These are phyloP conservation scores for Epizoanthus fatuus DNA, from an alignment of 92 coral and sea anemone genomes.

Conservation along the genomic window DNA sequence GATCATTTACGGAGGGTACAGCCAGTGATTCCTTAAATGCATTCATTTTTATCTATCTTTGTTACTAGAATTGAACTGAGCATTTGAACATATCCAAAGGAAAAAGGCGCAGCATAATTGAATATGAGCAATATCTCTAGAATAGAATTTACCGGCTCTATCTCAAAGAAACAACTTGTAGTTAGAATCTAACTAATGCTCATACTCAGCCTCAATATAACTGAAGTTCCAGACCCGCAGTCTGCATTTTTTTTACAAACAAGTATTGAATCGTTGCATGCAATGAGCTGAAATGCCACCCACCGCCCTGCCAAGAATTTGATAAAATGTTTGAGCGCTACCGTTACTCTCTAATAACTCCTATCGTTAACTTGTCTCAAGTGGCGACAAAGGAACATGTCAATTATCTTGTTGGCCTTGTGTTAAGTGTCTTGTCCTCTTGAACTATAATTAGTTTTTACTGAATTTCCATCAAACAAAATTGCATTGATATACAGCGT, in stretches of 20 bases:
- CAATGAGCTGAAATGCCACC: no score
- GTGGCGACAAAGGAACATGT: slow-evolving; percentile 2
- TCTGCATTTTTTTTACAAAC: background rate
- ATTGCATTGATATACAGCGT: background rate
- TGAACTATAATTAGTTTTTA: slow-evolving; percentile 7
- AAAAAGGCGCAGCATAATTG: no score
- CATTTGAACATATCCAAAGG: no score
- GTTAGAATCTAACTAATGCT: no score
- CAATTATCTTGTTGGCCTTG: background rate
- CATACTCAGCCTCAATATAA: background rate
- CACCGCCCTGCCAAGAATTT: no score
- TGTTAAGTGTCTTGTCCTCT: background rate
- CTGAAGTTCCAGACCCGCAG: background rate
- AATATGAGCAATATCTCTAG: background rate
- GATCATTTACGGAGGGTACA: no score
- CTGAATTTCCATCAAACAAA: background rate
- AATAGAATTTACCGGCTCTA: no score
- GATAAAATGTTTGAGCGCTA: background rate
- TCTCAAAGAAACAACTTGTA: no score
- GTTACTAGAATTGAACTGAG: no score
- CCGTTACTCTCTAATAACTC: background rate
- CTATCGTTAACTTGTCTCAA: background rate
- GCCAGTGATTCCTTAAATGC: no score
- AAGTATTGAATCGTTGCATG: no score
- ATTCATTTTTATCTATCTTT: no score